Conservation (phyloP, 2,113 vertebrate genomes). For the Climacteris rufus region DNA sequence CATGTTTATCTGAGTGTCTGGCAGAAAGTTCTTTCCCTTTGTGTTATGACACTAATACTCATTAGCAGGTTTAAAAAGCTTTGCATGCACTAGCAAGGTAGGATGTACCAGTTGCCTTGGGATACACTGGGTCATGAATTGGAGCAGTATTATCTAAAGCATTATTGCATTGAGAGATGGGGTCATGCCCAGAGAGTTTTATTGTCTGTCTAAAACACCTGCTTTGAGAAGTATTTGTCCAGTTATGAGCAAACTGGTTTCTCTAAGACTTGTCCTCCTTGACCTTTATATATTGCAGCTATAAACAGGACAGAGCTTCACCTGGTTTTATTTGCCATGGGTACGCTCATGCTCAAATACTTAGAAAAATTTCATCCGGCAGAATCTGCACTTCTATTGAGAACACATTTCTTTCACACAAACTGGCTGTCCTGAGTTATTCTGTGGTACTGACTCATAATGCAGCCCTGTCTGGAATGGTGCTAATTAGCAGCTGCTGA, state of each 20-base stretch:
- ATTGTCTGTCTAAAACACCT: constrained; percentile 25
- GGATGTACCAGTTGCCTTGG: background rate
- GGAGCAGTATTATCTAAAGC: background rate
- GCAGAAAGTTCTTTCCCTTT: background rate
- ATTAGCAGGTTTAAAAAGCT: background rate
- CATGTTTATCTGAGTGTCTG: background rate
- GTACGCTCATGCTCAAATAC: background rate
- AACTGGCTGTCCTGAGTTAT: background rate
- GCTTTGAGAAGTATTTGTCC: constrained; percentile 26
- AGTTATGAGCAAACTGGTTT: constrained; percentile 39
- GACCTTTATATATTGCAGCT: constrained; percentile 51
- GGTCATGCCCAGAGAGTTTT: constrained; percentile 4
- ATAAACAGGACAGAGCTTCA: constrained; percentile 30
- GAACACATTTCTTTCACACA: background rate
- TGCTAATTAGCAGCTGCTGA: constrained; percentile 19
- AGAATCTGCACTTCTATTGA: background rate
- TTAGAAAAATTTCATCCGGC: background rate
- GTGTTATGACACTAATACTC: background rate
- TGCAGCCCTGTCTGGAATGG: background rate
- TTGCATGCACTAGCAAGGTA: background rate
- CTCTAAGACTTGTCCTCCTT: constrained; percentile 4
- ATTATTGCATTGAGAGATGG: background rate
- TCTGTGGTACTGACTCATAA: background rate
- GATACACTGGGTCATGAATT: background rate
- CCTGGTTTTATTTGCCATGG: background rate